A percentile compares a stretch with the other conserved stretches of the same genome.
Conservation (phyloP, 2,113 vertebrate genomes). For the Grammomys surdaster region DNA sequence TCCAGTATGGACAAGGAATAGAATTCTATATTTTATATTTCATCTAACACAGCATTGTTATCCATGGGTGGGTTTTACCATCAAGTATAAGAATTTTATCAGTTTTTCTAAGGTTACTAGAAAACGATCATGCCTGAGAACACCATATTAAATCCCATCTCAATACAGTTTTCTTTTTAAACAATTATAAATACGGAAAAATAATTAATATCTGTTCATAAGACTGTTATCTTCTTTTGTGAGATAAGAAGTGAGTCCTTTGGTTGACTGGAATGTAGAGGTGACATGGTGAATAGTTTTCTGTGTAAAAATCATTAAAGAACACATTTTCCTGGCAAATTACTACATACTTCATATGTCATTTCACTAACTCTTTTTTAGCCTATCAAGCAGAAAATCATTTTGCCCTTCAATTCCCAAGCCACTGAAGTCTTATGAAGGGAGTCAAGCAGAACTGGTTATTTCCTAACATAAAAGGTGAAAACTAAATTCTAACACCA, state of each 20-base stretch:
- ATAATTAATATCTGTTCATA: background rate
- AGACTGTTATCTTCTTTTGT: conserved; percentile 26
- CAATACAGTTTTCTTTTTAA: background rate
- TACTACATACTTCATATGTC: conserved; percentile 51
- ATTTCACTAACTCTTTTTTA: conserved; percentile 70
- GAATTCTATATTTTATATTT: background rate
- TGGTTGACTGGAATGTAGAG: background rate
- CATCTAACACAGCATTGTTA: background rate
- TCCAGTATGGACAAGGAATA: background rate
- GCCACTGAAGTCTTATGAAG: conserved; percentile 23
- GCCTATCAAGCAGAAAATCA: conserved; percentile 53
- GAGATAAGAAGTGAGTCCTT: conserved; percentile 19
- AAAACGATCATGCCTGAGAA: background rate
- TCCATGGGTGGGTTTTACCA: background rate
- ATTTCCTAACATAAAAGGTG: conserved; percentile 49
- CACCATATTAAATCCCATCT: background rate
- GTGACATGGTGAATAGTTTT: conserved; percentile 49
- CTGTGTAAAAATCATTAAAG: conserved; percentile 59
- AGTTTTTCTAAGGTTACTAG: background rate
- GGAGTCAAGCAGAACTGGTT: conserved; percentile 40
- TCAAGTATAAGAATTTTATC: background rate
- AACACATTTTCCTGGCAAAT: conserved; percentile 61
- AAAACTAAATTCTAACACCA: background rate
- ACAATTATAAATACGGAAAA: background rate
- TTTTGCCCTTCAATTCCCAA: conserved; percentile 3